These are phyloP conservation scores for Drosophila tropicalis DNA, from an alignment of 1,140 invertebrate species.

Conservation along the genomic window DNA sequence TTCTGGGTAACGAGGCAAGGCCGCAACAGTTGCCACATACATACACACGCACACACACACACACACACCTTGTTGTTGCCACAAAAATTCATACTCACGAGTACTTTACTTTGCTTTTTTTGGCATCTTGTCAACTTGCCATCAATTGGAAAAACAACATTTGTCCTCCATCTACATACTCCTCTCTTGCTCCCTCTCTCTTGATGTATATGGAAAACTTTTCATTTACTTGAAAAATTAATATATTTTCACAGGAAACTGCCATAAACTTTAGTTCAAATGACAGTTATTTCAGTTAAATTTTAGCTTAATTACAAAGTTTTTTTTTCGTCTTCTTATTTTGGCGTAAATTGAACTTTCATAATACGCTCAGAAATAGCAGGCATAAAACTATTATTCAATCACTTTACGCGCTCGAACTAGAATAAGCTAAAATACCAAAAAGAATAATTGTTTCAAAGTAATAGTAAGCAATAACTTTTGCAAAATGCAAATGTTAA, in stretches of 20 bases:
- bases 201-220: constrained; percentile 46
- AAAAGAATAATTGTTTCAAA: too few relatives aligned
- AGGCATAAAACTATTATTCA: too few relatives aligned
- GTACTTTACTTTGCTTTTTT: constrained; percentile 60
- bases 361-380: too few relatives aligned
- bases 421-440: too few relatives aligned
- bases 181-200: constrained; percentile 9
- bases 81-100: constrained; percentile 16
- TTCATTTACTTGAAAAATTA: constrained; percentile 17
- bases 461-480: too few relatives aligned
- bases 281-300: too few relatives aligned
- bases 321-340: too few relatives aligned
- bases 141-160: constrained; percentile 49
- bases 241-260: constrained; percentile 44
- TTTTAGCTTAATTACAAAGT: too few relatives aligned
- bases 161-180: constrained; percentile 18
- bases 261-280: constrained; percentile 4
- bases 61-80: not conserved
- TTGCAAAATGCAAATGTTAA: too few relatives aligned
- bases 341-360: too few relatives aligned
- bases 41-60: constrained; percentile 36
- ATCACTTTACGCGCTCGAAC: too few relatives aligned
- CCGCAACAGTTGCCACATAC: constrained; percentile 78
- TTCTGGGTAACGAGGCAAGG: constrained; percentile 22
- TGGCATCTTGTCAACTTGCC: constrained; percentile 76